Evolutionary conservation across 2,113 vertebrate species (phyloP).

Genomic region (Pachycephala philippinensis): DNA sequence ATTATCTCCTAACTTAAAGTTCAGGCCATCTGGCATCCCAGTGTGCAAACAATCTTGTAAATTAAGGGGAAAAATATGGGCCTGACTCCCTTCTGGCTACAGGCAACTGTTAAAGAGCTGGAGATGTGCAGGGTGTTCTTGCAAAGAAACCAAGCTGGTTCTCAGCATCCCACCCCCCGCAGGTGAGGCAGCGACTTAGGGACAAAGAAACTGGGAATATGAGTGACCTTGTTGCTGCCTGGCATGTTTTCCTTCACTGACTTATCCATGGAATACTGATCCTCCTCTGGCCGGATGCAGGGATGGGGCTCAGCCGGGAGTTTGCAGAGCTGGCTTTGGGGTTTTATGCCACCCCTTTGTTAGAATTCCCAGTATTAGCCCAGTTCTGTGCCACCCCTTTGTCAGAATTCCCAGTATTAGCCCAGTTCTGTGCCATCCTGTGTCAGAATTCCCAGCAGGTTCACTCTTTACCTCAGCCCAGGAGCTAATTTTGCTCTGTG

Average conservation of each 20-base stretch:
- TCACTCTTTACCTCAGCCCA: background rate
- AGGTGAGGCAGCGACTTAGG: background rate
- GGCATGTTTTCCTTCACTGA: background rate
- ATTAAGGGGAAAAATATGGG: slow-evolving; percentile 68
- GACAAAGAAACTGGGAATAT: background rate
- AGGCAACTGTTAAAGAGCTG: slow-evolving; percentile 30
- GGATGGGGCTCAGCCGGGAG: background rate
- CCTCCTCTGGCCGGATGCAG: too few relatives aligned
- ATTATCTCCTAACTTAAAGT: slow-evolving; percentile 72
- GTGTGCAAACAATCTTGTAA: slow-evolving; percentile 73
- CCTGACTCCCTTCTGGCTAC: slow-evolving; percentile 55
- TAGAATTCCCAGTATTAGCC: background rate
- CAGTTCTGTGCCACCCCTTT: background rate
- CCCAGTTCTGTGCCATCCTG: too few relatives aligned
- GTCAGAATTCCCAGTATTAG: too few relatives aligned
- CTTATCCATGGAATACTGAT: background rate
- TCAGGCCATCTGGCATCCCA: slow-evolving; percentile 74
- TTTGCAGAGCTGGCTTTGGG: background rate
- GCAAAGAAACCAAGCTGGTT: background rate
- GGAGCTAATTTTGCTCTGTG: background rate
- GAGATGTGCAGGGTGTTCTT: background rate
- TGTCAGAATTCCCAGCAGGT: background rate
- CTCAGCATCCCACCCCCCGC: background rate
- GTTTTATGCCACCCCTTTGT: background rate
- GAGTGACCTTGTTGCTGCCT: background rate